These are phyloP conservation scores for Eutrigla gurnardus DNA, from an alignment of 2,797 vertebrate species.

Conservation along the genomic window DNA sequence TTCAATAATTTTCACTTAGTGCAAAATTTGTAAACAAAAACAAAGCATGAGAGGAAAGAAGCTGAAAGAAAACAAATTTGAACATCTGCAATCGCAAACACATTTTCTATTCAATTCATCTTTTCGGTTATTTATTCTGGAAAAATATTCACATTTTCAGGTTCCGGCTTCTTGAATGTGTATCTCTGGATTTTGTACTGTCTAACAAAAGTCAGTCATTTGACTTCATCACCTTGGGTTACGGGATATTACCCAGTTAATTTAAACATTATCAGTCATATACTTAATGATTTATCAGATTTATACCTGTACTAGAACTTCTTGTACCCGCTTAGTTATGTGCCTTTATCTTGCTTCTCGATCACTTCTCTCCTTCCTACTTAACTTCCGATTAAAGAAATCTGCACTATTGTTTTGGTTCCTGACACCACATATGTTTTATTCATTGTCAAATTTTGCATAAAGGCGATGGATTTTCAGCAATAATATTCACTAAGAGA, in stretches of 20 bases:
- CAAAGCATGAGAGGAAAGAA: not conserved
- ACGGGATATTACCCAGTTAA: no score
- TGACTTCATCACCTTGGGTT: not conserved
- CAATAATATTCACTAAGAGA: not conserved
- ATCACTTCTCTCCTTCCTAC: not conserved
- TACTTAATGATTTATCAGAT: not conserved
- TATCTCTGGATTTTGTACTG: not conserved
- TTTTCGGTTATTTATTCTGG: not conserved
- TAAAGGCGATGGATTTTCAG: not conserved
- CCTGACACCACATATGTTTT: not conserved
- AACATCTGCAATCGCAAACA: not conserved
- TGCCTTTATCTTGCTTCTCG: not conserved
- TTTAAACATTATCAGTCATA: not conserved
- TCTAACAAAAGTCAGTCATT: not conserved
- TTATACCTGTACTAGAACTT: not conserved
- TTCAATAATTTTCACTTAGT: conserved; percentile 1
- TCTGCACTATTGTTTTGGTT: not conserved
- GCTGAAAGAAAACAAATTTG: not conserved
- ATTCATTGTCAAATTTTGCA: not conserved
- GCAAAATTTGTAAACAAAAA: conserved; percentile 13
- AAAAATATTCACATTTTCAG: not conserved
- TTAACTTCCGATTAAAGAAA: not conserved
- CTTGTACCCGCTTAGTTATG: not conserved
- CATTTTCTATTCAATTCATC: not conserved
- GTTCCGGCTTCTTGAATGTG: not conserved